Percentiles rank a stretch among this genome's conserved stretches.
Evolutionary conservation across 2,113 vertebrate genomes (phyloP).

Genomic region (Pipa parva): DNA sequence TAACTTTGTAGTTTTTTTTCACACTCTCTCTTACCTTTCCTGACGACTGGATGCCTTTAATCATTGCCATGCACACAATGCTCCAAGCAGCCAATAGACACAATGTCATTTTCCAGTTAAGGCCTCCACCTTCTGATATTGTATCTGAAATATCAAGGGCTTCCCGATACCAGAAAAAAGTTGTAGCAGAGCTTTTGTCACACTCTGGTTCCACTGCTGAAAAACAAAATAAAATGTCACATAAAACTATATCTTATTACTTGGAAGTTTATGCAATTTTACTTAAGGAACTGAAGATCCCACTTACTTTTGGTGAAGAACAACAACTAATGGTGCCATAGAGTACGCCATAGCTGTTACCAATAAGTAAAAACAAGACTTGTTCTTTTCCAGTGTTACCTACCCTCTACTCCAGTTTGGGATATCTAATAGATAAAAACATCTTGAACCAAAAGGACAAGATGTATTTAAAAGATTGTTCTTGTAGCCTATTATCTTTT

Average conservation of each 20-base stretch:
- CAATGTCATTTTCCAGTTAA: constrained; percentile 96
- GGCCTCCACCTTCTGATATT: constrained; percentile 86
- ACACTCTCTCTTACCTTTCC: constrained; percentile 76
- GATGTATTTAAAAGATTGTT: too few relatives aligned
- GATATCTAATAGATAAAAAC: too few relatives aligned
- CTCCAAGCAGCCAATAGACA: constrained; percentile 89
- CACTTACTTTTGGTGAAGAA: background rate
- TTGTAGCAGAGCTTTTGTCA: constrained; percentile 94
- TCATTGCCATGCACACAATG: constrained; percentile 88
- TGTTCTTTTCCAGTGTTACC: background rate
- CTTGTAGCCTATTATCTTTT: too few relatives aligned
- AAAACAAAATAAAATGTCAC: constrained; percentile 7
- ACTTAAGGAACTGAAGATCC: too few relatives aligned
- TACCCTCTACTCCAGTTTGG: background rate
- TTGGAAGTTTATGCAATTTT: too few relatives aligned
- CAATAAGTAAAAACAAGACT: background rate
- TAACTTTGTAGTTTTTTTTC: background rate
- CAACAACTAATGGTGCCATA: too few relatives aligned
- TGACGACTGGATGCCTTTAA: constrained; percentile 96
- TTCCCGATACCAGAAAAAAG: constrained; percentile 97
- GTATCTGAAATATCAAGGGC: constrained; percentile 89
- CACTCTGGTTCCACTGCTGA: constrained; percentile 88
- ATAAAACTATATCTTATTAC: background rate
- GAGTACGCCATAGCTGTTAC: background rate
- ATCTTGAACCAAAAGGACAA: too few relatives aligned